Evolutionary conservation across 2,797 vertebrate genomes (phyloP), one percentile per base, ranked within the genome.

Genomic region (Acipenser transmontanus): DNA sequence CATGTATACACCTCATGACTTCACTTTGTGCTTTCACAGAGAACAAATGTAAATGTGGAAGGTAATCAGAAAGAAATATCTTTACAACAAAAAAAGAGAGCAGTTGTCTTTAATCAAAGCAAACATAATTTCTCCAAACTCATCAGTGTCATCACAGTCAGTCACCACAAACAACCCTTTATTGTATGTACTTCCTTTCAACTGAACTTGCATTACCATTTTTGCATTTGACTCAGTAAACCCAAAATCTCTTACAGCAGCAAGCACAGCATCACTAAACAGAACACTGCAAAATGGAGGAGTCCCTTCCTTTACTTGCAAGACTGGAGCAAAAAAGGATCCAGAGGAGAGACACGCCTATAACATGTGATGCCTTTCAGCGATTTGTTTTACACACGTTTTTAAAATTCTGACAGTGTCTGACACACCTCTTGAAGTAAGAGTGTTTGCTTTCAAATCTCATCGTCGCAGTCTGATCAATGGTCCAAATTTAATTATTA

Each of bases 281-380:
- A 13, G 48, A 66, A 8, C 47, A 57, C 48, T 48, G 12, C 63
- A 66, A 59, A 51, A 54, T n/a, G 14, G 61, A 62, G 20, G 51
- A 62, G 47, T 47, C 47, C 67, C 57, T 17, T 65, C 51, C 47
- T 62, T 50, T n/a, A n/a, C 17, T 66, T 63, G 47, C n/a, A 67
- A 10, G 59, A 61, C 51, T 63, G 65, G 13, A 2, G 61, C 61
- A 63, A 68, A 71, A 12, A 71, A n/a, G 49, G 51, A 68, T 50
- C 63, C 59, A 47, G 52, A 50, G 8, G 47, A 57, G 12, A 71
- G 51, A 47, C 14, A 65, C 4, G 66, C 63, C 49, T 68, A 59
- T 50, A 71, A 66, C 0, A 71, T 49, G 17, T 71, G 47, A 11
- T 71, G 66, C 66, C 66, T 50, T 65, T 66, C 66, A 65, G 66